Conservation (phyloP, 2,113 vertebrate species). For the Haemorhous mexicanus region DNA sequence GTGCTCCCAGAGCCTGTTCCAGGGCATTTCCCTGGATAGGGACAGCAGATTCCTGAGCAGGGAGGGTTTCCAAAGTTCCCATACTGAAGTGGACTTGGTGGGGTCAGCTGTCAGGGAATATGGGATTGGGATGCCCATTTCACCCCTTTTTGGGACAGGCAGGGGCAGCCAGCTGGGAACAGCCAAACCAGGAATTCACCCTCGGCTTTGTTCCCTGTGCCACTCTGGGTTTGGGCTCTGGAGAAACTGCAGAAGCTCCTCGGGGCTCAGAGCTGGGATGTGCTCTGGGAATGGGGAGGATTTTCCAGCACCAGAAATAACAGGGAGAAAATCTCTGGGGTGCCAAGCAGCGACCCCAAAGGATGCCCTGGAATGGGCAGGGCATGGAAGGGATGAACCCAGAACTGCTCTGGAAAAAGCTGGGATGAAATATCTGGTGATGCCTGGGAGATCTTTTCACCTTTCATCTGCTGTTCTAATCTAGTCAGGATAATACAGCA, state of each 20-base stretch:
- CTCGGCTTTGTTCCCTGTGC: fast-evolving
- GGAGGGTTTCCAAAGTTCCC: background rate
- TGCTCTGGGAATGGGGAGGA: background rate
- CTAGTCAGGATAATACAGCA: fast-evolving
- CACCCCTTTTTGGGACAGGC: background rate
- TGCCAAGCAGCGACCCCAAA: background rate
- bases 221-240: background rate
- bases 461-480: background rate
- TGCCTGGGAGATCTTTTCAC: too few relatives aligned
- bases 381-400: background rate
- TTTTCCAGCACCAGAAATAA: background rate
- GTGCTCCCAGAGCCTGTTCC: background rate
- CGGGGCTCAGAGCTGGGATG: fast-evolving
- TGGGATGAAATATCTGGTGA: background rate
- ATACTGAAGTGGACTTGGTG: fast-evolving
- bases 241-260: background rate
- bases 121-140: fast-evolving
- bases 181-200: fast-evolving
- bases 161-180: background rate
- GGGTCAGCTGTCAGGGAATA: too few relatives aligned
- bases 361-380: background rate
- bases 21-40: fast-evolving
- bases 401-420: fast-evolving
- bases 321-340: fast-evolving
- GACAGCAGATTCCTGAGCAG: background rate